Percentiles rank a stretch among this genome's conserved stretches.
Conservation (phyloP, 2,888 invertebrate genomes). For the Gastracanthus pulcherrimus region DNA sequence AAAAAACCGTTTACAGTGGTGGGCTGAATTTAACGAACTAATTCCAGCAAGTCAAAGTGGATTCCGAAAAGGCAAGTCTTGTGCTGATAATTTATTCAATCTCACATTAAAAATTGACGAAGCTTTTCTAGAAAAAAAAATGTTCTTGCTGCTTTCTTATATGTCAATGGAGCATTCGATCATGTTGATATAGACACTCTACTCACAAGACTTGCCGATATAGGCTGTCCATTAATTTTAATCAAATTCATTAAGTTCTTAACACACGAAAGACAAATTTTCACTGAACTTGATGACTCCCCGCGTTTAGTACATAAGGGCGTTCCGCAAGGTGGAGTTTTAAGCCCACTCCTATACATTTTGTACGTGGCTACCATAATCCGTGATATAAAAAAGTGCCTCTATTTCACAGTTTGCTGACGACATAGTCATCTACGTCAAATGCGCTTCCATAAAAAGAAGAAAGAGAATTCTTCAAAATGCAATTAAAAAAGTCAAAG, state of each 20-base stretch:
- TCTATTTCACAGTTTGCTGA: background rate
- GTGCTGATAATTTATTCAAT: background rate
- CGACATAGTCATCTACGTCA: background rate
- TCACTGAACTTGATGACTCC: background rate
- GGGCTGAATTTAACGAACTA: conserved; percentile 9
- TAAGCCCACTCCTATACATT: background rate
- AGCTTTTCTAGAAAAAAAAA: background rate
- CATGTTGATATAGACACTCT: background rate
- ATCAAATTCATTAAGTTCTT: conserved; percentile 1
- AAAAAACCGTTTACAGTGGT: conserved; percentile 41
- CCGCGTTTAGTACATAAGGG: too few relatives aligned
- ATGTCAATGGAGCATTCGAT: background rate
- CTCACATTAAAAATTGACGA: background rate
- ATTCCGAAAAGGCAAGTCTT: background rate
- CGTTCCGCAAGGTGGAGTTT: too few relatives aligned
- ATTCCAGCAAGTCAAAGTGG: background rate
- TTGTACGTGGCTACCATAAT: background rate
- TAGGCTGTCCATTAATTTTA: background rate
- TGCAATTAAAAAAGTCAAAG: background rate
- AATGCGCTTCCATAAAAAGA: background rate
- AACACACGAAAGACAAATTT: background rate
- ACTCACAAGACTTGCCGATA: background rate
- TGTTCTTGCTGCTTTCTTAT: background rate
- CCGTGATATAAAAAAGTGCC: too few relatives aligned
- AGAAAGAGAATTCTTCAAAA: too few relatives aligned